A percentile compares a stretch with the other conserved stretches of the same genome.
Conservation (phyloP, 2,888 invertebrate genomes). For the Ceraclea dissimilis region DNA sequence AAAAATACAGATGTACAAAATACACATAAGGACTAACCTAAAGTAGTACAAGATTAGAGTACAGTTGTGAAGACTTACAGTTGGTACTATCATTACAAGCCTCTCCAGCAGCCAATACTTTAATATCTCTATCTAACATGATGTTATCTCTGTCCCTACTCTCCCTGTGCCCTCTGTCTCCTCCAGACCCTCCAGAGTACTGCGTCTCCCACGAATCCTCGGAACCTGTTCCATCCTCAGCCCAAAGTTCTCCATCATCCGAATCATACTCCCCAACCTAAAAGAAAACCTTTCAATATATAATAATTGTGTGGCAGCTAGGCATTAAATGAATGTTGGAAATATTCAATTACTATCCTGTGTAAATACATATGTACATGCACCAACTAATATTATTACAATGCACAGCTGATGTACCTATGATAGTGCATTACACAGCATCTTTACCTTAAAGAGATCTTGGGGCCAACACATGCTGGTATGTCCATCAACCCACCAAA, state of each 20-base stretch:
- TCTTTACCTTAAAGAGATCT: conserved; percentile 65
- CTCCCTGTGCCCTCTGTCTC: conserved; percentile 6
- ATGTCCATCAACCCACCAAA: conserved; percentile 88
- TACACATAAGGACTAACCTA: too few species aligned
- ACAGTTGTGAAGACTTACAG: too few species aligned
- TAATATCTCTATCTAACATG: background rate
- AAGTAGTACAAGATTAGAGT: too few species aligned
- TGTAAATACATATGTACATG: background rate
- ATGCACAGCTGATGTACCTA: too few species aligned
- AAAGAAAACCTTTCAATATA: too few species aligned
- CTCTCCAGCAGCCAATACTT: conserved; percentile 5
- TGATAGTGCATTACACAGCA: too few species aligned
- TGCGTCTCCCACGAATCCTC: conserved; percentile 83
- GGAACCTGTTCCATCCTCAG: conserved; percentile 57
- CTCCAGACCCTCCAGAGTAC: conserved; percentile 43
- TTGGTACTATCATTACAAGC: background rate
- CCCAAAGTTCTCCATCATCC: conserved; percentile 68
- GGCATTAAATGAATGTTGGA: background rate
- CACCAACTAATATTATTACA: too few species aligned
- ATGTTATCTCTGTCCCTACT: conserved; percentile 6
- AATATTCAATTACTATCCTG: background rate
- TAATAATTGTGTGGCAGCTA: too few species aligned
- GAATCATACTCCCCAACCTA: conserved; percentile 67
- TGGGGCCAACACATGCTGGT: conserved; percentile 89
- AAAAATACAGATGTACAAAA: background rate